These are phyloP conservation scores for Conus ventricosus DNA, from an alignment of 1,140 invertebrate genomes.

Conservation along the genomic window DNA sequence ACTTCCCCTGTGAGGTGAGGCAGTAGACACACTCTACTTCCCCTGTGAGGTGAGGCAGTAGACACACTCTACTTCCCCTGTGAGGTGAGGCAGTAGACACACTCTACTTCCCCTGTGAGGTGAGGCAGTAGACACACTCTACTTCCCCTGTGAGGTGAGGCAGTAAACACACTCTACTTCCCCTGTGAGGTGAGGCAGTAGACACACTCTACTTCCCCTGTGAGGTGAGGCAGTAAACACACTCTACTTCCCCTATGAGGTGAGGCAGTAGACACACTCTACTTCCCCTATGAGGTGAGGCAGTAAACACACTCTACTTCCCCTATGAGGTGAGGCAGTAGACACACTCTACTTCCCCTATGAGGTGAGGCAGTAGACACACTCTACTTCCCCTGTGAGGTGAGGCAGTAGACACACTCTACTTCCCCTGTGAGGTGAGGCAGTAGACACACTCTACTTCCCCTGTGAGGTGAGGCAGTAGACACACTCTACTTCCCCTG, in stretches of 20 bases:
- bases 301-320: neutral
- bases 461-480: no score
- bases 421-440: no score
- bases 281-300: no score
- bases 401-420: no score
- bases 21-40: neutral
- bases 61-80: conserved; percentile 20
- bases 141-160: conserved; percentile 32
- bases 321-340: conserved; percentile 30
- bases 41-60: conserved; percentile 30
- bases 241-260: conserved; percentile 29
- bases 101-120: conserved; percentile 29
- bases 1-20: conserved; percentile 31
- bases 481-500: no score
- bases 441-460: no score
- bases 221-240: conserved; percentile 18
- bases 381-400: no score
- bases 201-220: conserved; percentile 18
- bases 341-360: no score
- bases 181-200: conserved; percentile 29
- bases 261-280: neutral
- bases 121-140: neutral
- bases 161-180: neutral
- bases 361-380: no score
- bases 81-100: conserved; percentile 21